Conservation (phyloP, 2,797 vertebrate genomes). For the Acridotheres tristis region DNA sequence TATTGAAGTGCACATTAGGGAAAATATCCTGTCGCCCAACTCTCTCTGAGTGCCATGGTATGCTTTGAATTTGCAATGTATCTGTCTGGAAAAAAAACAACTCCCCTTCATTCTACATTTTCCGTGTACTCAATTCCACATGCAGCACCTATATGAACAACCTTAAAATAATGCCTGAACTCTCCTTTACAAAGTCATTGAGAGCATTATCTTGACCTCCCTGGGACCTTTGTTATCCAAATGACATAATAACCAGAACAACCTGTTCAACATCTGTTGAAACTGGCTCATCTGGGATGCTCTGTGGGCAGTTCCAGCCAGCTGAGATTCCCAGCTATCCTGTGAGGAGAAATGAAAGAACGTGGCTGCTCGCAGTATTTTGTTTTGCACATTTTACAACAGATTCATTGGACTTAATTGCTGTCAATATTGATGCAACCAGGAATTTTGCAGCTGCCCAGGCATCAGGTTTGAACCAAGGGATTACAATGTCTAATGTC, state of each 20-base stretch:
- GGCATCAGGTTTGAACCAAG: background rate
- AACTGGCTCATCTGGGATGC: background rate
- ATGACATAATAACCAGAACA: background rate
- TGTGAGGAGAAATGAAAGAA: background rate
- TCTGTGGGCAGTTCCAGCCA: background rate
- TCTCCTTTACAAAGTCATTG: background rate
- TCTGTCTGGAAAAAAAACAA: background rate
- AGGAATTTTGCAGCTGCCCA: background rate
- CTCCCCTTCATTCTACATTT: background rate
- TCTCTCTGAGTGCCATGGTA: background rate
- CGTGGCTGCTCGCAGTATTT: accelerated
- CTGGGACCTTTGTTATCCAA: background rate
- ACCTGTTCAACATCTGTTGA: background rate
- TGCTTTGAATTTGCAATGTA: background rate
- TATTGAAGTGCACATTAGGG: background rate
- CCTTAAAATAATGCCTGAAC: background rate
- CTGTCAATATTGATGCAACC: background rate
- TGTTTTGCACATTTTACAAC: background rate
- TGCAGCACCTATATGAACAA: background rate
- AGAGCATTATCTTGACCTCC: background rate
- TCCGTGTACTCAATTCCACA: background rate
- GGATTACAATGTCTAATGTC: background rate
- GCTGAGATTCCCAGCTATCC: background rate
- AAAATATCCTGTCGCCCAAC: background rate
- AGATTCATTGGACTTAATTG: background rate